Evolutionary conservation across 2,888 invertebrate species (phyloP).

Genomic region (Eupithecia exiguata): DNA sequence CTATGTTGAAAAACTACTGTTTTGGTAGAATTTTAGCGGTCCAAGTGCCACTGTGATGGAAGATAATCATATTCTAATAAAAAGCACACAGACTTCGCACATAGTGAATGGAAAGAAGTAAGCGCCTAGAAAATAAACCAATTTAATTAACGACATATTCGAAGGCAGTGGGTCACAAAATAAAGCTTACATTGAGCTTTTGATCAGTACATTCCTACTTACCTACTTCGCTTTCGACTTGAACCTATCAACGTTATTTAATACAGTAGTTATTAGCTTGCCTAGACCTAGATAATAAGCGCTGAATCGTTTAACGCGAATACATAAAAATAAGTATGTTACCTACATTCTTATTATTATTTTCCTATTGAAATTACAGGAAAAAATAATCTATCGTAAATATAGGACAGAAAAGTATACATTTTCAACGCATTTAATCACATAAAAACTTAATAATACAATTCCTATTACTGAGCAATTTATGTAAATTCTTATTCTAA

Average conservation of each 20-base stretch:
- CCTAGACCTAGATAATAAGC: not conserved
- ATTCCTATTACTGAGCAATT: constrained; percentile 20
- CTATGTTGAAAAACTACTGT: not conserved
- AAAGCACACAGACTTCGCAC: not conserved
- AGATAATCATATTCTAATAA: not conserved
- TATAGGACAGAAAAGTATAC: not conserved
- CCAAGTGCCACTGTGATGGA: not conserved
- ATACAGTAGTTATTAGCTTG: not conserved
- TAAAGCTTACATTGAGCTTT: constrained; percentile 1
- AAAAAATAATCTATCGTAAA: not conserved
- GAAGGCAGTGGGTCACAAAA: not conserved
- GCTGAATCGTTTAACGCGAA: not conserved
- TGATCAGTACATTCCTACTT: constrained; percentile 1
- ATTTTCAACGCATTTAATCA: constrained; percentile 2
- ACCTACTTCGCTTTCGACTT: not conserved
- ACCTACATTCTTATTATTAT: too few species aligned
- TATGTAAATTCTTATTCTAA: constrained; percentile 21
- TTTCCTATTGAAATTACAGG: not conserved
- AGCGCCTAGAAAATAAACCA: not conserved
- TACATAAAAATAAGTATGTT: not conserved
- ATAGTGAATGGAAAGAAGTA: not conserved
- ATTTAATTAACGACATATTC: not conserved
- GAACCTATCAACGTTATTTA: not conserved
- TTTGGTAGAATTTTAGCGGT: not conserved
- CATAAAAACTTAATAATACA: constrained; percentile 4